A percentile compares a stretch with the other conserved stretches of the same genome.
phyloP scores from a whole-genome alignment of 2,797 vertebrate genomes.

The Rhinogobio ventralis region DNA sequence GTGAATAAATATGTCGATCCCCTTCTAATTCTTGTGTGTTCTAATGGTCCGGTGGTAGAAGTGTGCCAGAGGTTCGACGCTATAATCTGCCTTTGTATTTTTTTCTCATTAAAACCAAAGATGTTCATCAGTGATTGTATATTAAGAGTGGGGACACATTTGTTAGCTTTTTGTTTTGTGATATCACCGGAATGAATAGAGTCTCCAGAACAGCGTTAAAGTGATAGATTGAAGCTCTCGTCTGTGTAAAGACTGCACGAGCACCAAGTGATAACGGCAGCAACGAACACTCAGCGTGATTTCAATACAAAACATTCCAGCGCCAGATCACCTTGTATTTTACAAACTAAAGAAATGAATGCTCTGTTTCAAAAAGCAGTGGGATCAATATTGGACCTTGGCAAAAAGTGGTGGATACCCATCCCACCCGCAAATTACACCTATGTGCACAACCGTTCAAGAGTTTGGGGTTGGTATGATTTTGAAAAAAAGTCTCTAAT shows the following conservation, averaged over 20 bases:
- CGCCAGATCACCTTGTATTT: background rate
- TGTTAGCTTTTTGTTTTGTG: background rate
- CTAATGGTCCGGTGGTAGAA: too few relatives aligned
- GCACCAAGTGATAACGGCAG: background rate
- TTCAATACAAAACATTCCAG: background rate
- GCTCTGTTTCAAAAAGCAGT: too few relatives aligned
- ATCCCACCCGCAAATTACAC: background rate
- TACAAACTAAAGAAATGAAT: background rate
- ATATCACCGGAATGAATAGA: background rate
- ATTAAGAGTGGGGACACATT: background rate
- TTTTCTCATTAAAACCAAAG: background rate
- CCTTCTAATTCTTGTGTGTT: too few relatives aligned
- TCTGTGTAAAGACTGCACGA: too few relatives aligned
- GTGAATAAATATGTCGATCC: too few relatives aligned
- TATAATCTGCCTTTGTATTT: background rate
- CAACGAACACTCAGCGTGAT: background rate
- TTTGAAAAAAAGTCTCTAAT: background rate
- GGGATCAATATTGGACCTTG: too few relatives aligned
- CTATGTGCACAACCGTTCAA: background rate
- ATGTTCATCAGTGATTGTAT: background rate
- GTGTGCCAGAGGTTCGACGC: too few relatives aligned
- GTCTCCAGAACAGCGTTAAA: background rate
- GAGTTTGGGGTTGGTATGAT: background rate
- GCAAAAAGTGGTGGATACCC: background rate
- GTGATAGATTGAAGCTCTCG: too few relatives aligned